A percentile compares a stretch with the other conserved stretches of the same genome.
Conservation (phyloP, 2,888 invertebrate genomes). For the Camponotus fellah region DNA sequence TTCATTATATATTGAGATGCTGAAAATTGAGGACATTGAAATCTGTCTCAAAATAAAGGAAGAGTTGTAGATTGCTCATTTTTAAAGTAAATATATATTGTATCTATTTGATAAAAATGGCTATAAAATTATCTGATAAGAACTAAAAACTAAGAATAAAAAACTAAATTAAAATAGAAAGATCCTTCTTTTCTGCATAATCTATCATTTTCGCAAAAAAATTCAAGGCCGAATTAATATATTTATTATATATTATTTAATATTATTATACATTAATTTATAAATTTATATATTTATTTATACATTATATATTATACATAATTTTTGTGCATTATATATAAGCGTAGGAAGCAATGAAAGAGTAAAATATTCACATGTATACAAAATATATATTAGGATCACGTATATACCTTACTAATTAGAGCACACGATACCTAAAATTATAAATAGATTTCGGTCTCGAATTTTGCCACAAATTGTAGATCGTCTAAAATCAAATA, state of each 20-base stretch:
- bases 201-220: neutral
- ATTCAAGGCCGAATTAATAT: neutral
- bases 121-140: neutral
- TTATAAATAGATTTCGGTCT: neutral
- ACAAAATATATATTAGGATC: too few species aligned
- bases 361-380: too few species aligned
- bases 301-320: too few species aligned
- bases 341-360: too few species aligned
- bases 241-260: neutral
- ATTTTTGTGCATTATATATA: neutral
- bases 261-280: too few species aligned
- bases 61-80: conserved; percentile 2
- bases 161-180: too few species aligned
- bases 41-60: neutral
- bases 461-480: neutral
- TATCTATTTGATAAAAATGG: neutral
- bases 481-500: neutral
- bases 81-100: neutral
- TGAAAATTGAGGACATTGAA: neutral
- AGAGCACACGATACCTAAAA: too few species aligned
- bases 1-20: neutral
- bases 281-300: too few species aligned
- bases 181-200: neutral
- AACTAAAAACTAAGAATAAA: neutral
- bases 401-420: too few species aligned